Base-by-base conservation (phyloP, 1,140 invertebrate genomes). In the Vanessa atalanta region DNA sequence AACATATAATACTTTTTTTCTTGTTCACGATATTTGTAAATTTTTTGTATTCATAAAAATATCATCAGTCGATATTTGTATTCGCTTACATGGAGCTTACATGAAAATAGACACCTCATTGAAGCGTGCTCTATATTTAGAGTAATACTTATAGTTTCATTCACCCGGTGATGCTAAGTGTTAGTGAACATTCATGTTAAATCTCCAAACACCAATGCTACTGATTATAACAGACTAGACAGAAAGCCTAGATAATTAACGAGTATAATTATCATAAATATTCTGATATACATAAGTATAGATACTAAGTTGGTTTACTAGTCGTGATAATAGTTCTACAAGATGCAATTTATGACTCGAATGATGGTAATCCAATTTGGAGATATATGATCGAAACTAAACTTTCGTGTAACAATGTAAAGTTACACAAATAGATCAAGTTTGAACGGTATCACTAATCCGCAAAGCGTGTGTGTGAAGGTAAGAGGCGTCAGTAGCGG, bases 41-140 rank as follows among this genome's bases (percentile, higher is more conserved):
- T 9, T 9, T 9, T 11, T 5, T 43, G 1, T 11, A 5, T 43
- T 43, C 3, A 37, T 9, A 9, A 9, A 1, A 43, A 43, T 43
- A 9, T 43, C 8, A 43, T 8, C 9, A 1, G 3, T 43, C 9
- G 37, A 43, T 9, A 43, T 43, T 43, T 43, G 37, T 43, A 43
- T 20, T 20, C 20, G 20, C 20, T 20, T 20, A 20, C 1, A 20
- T 11, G 6, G 37, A 43, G 5, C 37, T 9, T 43, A 43, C 37
- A 43, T 3, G 37, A 11, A 9, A 9, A 43, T 11, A 43, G 37
- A 43, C 37, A 43, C 37, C 37, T 37, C 31, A 53, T 20, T 69
- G n/a, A 61, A 31, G 50, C 55, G 81, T 82, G 78, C 79, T 89
- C 83, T 88, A 89, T 86, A 89, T 88, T 89, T 88, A 88, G 57